phyloP scores from a whole-genome alignment of 92 coral and sea anemone genomes.

The Porites rus region DNA sequence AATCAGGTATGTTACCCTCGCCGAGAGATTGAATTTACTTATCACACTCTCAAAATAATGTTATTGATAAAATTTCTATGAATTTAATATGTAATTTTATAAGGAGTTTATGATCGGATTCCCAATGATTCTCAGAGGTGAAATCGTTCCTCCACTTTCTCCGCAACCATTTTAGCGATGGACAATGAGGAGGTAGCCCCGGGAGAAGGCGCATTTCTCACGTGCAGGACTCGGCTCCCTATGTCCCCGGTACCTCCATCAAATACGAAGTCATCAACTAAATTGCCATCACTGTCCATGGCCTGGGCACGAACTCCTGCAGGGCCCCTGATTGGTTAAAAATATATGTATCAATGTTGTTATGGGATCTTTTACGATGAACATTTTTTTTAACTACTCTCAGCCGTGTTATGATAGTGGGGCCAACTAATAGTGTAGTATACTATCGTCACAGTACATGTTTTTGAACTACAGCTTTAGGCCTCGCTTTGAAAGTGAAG shows the following conservation, averaged over 20 bases:
- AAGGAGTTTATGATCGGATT: background rate
- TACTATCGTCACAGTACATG: no score
- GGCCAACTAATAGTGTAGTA: no score
- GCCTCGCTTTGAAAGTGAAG: no score
- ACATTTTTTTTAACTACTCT: no score
- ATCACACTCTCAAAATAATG: background rate
- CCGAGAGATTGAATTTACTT: background rate
- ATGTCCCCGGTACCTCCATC: slow-evolving; percentile 94
- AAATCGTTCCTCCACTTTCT: slow-evolving; percentile 80
- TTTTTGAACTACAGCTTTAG: no score
- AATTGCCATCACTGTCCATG: slow-evolving; percentile 89
- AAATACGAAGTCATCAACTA: slow-evolving; percentile 95
- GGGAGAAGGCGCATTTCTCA: slow-evolving; percentile 98
- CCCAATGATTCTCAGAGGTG: slow-evolving; percentile 22
- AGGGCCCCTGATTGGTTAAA: slow-evolving; percentile 72
- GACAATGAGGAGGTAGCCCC: slow-evolving; percentile 98
- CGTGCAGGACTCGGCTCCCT: slow-evolving; percentile 90
- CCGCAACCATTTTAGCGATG: slow-evolving; percentile 91
- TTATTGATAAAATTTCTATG: background rate
- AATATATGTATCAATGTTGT: background rate
- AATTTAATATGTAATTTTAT: background rate
- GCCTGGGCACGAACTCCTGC: slow-evolving; percentile 99
- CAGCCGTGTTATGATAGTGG: no score
- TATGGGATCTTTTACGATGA: no score
- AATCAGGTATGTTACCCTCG: background rate